Conservation (phyloP, 2,888 invertebrate genomes). For the Clusia tigrina region DNA sequence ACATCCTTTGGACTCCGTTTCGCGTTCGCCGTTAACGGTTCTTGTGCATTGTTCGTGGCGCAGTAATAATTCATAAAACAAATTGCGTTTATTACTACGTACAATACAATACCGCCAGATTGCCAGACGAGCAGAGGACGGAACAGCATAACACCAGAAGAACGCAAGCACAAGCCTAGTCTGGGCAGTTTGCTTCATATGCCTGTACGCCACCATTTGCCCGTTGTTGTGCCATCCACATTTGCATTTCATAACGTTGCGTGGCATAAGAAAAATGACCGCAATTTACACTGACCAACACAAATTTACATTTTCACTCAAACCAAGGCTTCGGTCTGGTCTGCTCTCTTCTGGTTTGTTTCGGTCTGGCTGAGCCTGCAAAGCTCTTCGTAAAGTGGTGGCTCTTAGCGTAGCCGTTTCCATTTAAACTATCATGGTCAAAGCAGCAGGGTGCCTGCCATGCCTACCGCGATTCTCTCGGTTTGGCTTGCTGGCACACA, state of each 20-base stretch:
- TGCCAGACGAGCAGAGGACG: background rate
- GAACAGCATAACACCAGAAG: background rate
- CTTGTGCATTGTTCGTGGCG: conserved; percentile 39
- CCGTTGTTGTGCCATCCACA: too few relatives aligned
- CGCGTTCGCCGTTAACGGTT: conserved; percentile 38
- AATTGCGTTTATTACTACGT: conserved; percentile 53
- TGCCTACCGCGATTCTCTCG: too few relatives aligned
- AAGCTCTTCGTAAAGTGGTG: too few relatives aligned
- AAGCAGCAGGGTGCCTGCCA: background rate
- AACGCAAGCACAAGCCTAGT: too few relatives aligned
- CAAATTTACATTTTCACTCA: background rate
- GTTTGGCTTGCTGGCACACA: too few relatives aligned
- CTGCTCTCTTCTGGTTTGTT: too few relatives aligned
- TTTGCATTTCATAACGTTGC: too few relatives aligned
- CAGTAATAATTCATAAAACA: conserved; percentile 56
- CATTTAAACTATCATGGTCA: too few relatives aligned
- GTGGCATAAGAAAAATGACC: background rate
- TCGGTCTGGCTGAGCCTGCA: too few relatives aligned
- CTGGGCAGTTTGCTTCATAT: too few relatives aligned
- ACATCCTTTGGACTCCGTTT: conserved; percentile 36
- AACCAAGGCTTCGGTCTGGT: background rate
- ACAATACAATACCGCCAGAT: background rate
- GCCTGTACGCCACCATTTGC: too few relatives aligned
- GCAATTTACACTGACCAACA: background rate
- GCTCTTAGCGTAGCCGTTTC: too few relatives aligned